Conservation (phyloP, 2,888 invertebrate species). For the Biston betularia region DNA sequence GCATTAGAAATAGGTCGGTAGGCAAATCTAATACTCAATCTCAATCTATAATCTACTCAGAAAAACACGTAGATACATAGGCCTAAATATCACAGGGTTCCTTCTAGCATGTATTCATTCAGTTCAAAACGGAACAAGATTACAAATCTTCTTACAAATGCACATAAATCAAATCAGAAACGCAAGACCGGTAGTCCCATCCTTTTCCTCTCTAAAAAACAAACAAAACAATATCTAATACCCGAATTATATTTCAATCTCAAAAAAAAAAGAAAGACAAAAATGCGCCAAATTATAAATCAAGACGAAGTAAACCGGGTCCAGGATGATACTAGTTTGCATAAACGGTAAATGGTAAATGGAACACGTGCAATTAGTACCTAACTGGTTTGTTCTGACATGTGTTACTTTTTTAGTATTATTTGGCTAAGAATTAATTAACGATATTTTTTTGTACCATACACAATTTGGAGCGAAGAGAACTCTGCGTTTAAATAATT, state of each 20-base stretch:
- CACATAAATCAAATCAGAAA: constrained; percentile 21
- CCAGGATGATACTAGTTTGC: constrained; percentile 27
- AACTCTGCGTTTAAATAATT: too few relatives aligned
- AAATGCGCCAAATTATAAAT: constrained; percentile 21
- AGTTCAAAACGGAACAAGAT: too few relatives aligned
- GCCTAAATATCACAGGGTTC: too few relatives aligned
- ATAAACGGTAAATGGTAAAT: constrained; percentile 36
- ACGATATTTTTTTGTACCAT: background rate
- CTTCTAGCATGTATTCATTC: too few relatives aligned
- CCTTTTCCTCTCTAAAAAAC: constrained; percentile 10
- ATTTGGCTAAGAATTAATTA: background rate
- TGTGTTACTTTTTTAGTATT: background rate
- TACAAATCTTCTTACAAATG: background rate
- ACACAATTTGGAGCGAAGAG: too few relatives aligned
- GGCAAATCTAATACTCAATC: too few relatives aligned
- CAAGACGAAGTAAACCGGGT: background rate
- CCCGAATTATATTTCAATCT: constrained; percentile 21
- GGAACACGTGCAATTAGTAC: constrained; percentile 6
- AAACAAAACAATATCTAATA: constrained; percentile 19
- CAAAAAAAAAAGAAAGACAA: constrained; percentile 20
- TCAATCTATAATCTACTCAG: too few relatives aligned
- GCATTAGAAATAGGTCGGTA: too few relatives aligned
- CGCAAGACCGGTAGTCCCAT: constrained; percentile 28
- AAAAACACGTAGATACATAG: too few relatives aligned
- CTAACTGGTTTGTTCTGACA: constrained; percentile 23